Evolutionary conservation across 2,113 vertebrate species (phyloP).

Genomic region (Lepus americanus): DNA sequence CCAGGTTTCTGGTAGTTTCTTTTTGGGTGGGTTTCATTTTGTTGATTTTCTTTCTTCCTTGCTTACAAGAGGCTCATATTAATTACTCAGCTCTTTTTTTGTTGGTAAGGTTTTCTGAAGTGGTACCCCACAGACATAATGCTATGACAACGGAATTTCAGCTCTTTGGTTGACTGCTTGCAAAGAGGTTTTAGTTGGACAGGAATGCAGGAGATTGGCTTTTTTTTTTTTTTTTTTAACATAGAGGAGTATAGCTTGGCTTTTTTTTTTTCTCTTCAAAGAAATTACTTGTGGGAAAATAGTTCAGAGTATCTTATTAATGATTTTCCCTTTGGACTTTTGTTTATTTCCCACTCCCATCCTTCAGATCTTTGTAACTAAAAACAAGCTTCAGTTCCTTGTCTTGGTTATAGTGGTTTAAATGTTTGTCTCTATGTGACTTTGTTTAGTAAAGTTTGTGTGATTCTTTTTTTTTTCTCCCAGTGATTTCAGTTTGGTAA

Average conservation of each 20-base stretch:
- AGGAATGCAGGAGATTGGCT: constrained; percentile 60
- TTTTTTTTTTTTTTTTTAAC: constrained; percentile 11
- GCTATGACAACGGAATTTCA: constrained; percentile 63
- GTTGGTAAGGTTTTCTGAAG: constrained; percentile 50
- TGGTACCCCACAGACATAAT: constrained; percentile 60
- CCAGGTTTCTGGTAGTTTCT: constrained; percentile 27
- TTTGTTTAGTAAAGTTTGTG: constrained; percentile 78
- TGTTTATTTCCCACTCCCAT: constrained; percentile 74
- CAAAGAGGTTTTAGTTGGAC: constrained; percentile 66
- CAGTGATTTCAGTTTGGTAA: constrained; percentile 75
- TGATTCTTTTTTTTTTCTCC: constrained; percentile 50
- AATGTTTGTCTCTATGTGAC: constrained; percentile 70
- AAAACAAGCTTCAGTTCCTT: constrained; percentile 53
- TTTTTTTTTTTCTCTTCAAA: not conserved
- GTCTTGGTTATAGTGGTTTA: constrained; percentile 53
- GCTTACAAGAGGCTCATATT: constrained; percentile 32
- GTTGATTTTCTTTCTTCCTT: constrained; percentile 6
- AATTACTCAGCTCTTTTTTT: constrained; percentile 41
- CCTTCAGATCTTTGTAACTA: constrained; percentile 78
- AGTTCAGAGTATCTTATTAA: constrained; percentile 72
- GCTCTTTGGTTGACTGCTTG: constrained; percentile 64
- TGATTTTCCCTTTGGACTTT: constrained; percentile 68
- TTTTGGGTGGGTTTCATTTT: constrained; percentile 8
- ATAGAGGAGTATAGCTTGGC: constrained; percentile 20
- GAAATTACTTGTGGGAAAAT: constrained; percentile 78